phyloP scores from a whole-genome alignment of 1,140 invertebrate genomes.

The Radopholus similis region DNA sequence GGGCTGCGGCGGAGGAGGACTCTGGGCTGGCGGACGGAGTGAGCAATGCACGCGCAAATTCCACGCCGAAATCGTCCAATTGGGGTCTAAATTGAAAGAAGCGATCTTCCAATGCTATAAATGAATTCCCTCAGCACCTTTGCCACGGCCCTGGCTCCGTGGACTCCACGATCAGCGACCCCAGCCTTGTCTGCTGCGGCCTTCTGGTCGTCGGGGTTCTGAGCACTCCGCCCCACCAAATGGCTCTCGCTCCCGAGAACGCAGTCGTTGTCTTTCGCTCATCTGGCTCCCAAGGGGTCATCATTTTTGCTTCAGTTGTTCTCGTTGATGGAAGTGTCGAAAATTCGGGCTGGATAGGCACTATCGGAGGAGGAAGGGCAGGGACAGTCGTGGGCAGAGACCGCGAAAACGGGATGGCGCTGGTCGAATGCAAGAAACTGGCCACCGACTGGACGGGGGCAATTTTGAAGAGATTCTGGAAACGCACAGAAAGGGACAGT shows the following conservation, averaged over 20 bases:
- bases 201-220: background rate
- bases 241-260: too few relatives aligned
- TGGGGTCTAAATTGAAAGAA: background rate
- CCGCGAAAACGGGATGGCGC: background rate
- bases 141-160: background rate
- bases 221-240: background rate
- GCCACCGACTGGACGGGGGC: background rate
- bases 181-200: background rate
- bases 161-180: too few relatives aligned
- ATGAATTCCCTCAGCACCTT: background rate
- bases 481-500: background rate
- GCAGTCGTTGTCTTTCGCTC: too few relatives aligned
- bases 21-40: background rate
- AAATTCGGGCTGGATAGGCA: background rate
- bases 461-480: constrained; percentile 1
- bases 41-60: background rate
- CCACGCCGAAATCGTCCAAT: background rate
- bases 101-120: background rate
- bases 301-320: too few relatives aligned
- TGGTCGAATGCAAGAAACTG: background rate
- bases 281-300: too few relatives aligned
- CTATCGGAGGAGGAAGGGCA: background rate
- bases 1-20: background rate
- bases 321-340: too few relatives aligned
- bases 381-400: background rate